Conservation (phyloP, 2,888 invertebrate species). For the Hydrotaea diabolus region DNA sequence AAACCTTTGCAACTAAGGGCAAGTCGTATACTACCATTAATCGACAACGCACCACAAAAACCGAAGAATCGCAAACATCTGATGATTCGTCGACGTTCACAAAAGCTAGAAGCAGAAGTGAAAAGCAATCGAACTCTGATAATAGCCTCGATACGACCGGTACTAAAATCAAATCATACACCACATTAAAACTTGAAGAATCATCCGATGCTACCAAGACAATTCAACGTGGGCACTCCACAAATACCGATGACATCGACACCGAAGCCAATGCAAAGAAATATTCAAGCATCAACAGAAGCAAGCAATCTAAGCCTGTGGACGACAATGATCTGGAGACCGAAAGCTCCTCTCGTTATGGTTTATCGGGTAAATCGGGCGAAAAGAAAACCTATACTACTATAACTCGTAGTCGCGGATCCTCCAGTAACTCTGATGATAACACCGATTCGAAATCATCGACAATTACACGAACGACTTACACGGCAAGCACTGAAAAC, state of each 20-base stretch:
- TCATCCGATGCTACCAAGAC: neutral
- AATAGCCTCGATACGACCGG: neutral
- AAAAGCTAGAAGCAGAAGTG: too few relatives aligned
- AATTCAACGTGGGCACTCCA: neutral
- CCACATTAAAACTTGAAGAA: slow-evolving; percentile 8
- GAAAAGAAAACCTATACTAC: slow-evolving; percentile 51
- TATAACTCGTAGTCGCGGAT: slow-evolving; percentile 33
- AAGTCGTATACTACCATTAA: neutral
- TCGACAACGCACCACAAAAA: neutral
- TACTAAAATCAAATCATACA: neutral
- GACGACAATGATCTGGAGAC: neutral
- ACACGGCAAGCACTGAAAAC: slow-evolving; percentile 45
- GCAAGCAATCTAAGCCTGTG: neutral
- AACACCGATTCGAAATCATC: neutral
- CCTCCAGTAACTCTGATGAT: neutral
- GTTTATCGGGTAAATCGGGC: neutral
- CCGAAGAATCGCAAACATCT: neutral
- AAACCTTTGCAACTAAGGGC: neutral
- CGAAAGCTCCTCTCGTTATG: neutral
- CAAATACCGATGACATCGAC: too few relatives aligned
- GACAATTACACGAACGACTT: neutral
- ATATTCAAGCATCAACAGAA: neutral
- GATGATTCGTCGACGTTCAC: too few relatives aligned
- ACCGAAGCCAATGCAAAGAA: neutral
- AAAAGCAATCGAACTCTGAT: too few relatives aligned